Base-by-base conservation (phyloP, 2,888 invertebrate genomes). In the Drosophila barbarae region DNA sequence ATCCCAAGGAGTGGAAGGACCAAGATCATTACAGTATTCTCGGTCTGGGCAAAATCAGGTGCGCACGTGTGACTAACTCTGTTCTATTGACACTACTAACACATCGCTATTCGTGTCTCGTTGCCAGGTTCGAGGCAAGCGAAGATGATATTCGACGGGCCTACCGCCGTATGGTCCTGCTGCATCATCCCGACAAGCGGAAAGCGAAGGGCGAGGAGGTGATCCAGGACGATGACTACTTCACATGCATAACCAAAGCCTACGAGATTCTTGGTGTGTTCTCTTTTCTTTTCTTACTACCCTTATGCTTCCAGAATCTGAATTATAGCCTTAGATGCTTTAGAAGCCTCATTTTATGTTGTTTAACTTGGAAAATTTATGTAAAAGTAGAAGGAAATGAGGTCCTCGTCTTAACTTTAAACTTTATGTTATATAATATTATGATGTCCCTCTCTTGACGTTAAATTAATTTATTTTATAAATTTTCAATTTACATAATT, bases 181-280 rank as follows among this genome's bases (percentile, higher is more conserved):
- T 94, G 84, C 99, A 99, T 89, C 99, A 99, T 90, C 99, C 99
- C 0, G 99, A 99, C 89, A 99, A 99, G 90, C 93, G 99, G 80
- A 95, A 96, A 91, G 95, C 95, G 5, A 92, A 93, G 86, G 97
- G 97, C 4, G 96, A 97, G 89, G 95, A 96, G 74, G 93, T 97
- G 35, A 93, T 94, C 69, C 93, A 94, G 5, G 98, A 98, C 79
- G 96, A 97, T 84, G 99, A 99, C 90, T 99, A 99, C 90, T 99
- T 99, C 89, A 97, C 98, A 0, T 99, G 99, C 88, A 99, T 99
- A 78, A 99, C 98, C 1, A 96, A 96, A 91, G 98, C 98, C 8
- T 98, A 97, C 90, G 98, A 99, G 90, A 96, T 94, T 60, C 90
- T 93, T 42, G 97, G 98, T 30, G 95, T 93, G 61, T 61, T 18